Evolutionary conservation across 2,797 vertebrate genomes (phyloP).

Genomic region (Neosalanx taihuensis): DNA sequence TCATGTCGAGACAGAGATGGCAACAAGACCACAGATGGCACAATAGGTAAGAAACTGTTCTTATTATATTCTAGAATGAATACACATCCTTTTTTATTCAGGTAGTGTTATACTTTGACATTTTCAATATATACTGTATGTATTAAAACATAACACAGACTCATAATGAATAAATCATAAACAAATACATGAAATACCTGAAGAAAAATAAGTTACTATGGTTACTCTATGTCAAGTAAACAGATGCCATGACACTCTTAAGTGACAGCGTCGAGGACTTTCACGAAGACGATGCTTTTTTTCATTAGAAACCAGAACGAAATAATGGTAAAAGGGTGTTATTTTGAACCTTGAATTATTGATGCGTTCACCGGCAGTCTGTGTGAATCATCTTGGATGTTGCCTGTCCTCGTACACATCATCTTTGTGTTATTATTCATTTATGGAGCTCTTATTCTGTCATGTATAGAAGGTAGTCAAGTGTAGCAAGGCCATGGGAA

Average conservation of each 20-base stretch:
- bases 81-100: background rate
- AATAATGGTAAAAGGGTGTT: conserved; percentile 28
- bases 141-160: too few relatives aligned
- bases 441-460: conserved; percentile 71
- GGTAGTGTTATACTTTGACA: background rate
- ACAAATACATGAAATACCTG: too few relatives aligned
- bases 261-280: background rate
- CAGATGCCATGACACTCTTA: too few relatives aligned
- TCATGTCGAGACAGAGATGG: background rate
- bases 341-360: conserved; percentile 32
- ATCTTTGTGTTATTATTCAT: conserved; percentile 58
- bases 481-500: conserved; percentile 52
- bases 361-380: conserved; percentile 32
- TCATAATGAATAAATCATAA: too few relatives aligned
- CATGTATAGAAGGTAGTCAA: conserved; percentile 58
- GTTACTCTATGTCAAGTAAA: too few relatives aligned
- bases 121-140: too few relatives aligned
- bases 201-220: too few relatives aligned
- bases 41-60: background rate
- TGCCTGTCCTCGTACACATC: conserved; percentile 26
- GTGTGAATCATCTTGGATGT: conserved; percentile 11
- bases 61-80: background rate
- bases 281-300: background rate
- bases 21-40: background rate
- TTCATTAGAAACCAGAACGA: background rate